phyloP scores from a whole-genome alignment of 1,140 invertebrate genomes.

The Drosophila sp. region DNA sequence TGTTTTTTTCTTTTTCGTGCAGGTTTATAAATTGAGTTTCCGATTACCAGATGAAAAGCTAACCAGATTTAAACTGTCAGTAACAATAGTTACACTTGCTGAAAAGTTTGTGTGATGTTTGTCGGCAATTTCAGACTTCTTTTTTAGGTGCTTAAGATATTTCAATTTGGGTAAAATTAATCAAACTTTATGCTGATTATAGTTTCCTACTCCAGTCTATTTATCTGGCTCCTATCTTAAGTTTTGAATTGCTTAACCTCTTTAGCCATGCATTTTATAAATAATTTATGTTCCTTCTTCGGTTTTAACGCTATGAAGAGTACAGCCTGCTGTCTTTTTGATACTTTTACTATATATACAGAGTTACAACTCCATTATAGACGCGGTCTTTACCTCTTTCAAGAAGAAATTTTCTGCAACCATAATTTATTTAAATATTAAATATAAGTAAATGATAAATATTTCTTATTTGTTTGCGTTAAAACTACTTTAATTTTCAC shows the following conservation, averaged over 20 bases:
- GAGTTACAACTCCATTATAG: too few relatives aligned
- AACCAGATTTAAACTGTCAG: neutral
- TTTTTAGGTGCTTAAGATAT: neutral
- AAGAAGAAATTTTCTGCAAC: neutral
- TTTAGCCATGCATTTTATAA: too few relatives aligned
- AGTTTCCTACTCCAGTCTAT: too few relatives aligned
- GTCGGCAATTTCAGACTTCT: neutral
- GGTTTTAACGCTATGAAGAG: too few relatives aligned
- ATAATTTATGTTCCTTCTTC: too few relatives aligned
- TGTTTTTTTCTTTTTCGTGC: neutral
- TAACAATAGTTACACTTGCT: neutral
- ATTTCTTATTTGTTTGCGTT: neutral
- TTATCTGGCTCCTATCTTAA: too few relatives aligned
- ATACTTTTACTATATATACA: too few relatives aligned
- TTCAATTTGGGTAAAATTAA: too few relatives aligned
- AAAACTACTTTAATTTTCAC: constrained; percentile 2
- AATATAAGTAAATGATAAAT: neutral
- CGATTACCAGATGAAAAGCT: neutral
- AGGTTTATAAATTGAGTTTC: neutral
- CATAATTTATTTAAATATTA: neutral
- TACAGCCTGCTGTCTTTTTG: too few relatives aligned
- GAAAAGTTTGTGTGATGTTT: neutral
- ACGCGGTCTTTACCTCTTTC: too few relatives aligned
- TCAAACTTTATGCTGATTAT: too few relatives aligned
- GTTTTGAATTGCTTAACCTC: too few relatives aligned